Evolutionary conservation across 2,113 vertebrate species (phyloP).

Genomic region (Aegotheles bennettii): DNA sequence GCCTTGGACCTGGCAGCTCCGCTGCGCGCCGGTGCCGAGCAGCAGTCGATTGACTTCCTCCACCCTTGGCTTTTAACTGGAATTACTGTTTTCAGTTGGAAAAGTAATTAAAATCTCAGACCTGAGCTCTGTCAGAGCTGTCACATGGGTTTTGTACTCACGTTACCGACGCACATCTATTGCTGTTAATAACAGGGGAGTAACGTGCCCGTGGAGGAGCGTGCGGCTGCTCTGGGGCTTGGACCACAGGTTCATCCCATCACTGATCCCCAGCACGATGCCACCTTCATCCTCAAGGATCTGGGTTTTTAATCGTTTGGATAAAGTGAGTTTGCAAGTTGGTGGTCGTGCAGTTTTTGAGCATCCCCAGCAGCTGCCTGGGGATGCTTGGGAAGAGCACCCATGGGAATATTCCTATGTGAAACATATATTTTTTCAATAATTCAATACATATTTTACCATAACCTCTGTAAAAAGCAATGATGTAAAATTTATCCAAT

Average conservation of each 20-base stretch:
- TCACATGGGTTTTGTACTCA: not conserved
- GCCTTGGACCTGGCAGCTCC: not conserved
- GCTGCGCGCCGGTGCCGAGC: not conserved
- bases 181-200: not conserved
- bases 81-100: constrained; percentile 46
- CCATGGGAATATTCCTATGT: not conserved
- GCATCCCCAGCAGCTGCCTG: not conserved
- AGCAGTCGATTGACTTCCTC: not conserved
- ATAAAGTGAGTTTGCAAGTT: not conserved
- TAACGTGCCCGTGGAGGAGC: not conserved
- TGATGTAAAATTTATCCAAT: not conserved
- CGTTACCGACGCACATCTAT: not conserved
- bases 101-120: constrained; percentile 61
- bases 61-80: constrained; percentile 2
- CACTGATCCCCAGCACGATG: not conserved
- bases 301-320: not conserved
- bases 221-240: rapidly evolving
- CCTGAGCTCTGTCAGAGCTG: constrained; percentile 35
- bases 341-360: rapidly evolving
- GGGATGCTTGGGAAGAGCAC: not conserved
- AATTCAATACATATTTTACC: not conserved
- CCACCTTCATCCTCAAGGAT: not conserved
- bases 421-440: not conserved
- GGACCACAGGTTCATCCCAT: rapidly evolving
- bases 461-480: not conserved